Conservation (phyloP, 2,888 invertebrate genomes). For the Imbricaverruca yamaguchii region DNA sequence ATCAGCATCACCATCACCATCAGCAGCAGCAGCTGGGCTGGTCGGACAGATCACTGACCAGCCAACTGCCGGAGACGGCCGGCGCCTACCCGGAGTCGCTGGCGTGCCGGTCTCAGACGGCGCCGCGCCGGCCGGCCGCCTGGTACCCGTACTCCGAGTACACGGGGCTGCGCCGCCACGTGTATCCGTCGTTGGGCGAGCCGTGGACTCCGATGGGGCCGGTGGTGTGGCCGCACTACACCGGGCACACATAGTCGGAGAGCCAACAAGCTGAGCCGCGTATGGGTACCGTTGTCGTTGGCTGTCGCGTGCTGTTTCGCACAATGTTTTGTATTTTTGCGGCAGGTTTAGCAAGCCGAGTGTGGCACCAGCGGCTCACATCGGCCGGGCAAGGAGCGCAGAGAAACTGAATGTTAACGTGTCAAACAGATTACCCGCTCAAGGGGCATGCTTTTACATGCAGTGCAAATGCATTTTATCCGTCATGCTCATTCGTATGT, state of each 20-base stretch:
- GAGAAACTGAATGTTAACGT: background rate
- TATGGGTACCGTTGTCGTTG: background rate
- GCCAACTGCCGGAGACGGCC: background rate
- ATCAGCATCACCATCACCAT: background rate
- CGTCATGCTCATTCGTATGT: background rate
- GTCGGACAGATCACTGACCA: background rate
- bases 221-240: background rate
- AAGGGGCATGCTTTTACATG: background rate
- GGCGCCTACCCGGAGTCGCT: background rate
- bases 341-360: background rate
- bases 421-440: background rate
- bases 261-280: background rate
- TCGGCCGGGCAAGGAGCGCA: background rate
- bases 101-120: background rate
- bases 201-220: background rate
- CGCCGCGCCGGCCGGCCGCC: background rate
- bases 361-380: background rate
- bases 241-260: background rate
- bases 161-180: background rate
- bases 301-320: background rate
- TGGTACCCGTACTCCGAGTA: background rate
- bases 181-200: background rate
- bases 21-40: background rate
- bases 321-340: background rate
- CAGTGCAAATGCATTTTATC: background rate